Evolutionary conservation across 1,140 invertebrate species (phyloP).

Genomic region (Charaxes varanes): DNA sequence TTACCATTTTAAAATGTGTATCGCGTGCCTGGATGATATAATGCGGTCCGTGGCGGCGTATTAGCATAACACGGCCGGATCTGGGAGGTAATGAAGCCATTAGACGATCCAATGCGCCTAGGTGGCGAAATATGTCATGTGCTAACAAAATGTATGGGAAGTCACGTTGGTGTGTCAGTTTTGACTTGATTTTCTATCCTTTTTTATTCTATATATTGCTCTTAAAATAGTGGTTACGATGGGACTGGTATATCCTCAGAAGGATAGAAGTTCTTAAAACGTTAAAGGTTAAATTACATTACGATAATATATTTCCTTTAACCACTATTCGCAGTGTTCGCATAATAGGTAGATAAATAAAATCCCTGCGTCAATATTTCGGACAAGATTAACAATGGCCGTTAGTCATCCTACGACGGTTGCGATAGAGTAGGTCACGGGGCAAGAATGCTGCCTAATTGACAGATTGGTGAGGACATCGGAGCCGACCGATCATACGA

Average conservation of each 20-base stretch:
- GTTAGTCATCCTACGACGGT: constrained; percentile 10
- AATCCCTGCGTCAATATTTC: no score
- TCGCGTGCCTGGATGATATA: constrained; percentile 54
- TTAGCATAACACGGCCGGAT: constrained; percentile 38
- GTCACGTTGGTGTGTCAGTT: constrained; percentile 36
- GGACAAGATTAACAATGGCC: constrained; percentile 6
- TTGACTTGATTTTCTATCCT: no score
- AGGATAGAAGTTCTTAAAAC: no score
- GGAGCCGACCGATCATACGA: constrained; percentile 3
- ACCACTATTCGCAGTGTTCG: no score
- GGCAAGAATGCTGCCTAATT: constrained; percentile 12
- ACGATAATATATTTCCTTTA: no score
- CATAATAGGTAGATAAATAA: no score
- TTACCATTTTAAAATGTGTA: constrained; percentile 51
- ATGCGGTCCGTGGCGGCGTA: constrained; percentile 28
- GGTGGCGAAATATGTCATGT: constrained; percentile 49
- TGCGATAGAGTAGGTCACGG: constrained; percentile 8
- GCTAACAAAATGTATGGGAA: constrained; percentile 51
- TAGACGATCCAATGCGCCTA: constrained; percentile 27
- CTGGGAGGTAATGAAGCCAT: constrained; percentile 48
- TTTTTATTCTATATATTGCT: no score
- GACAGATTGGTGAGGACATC: constrained; percentile 13
- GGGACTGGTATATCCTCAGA: no score
- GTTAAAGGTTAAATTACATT: no score
- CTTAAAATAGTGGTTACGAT: no score